These are phyloP conservation scores for Heliconius sara DNA, from an alignment of 2,888 invertebrate genomes.

Conservation along the genomic window DNA sequence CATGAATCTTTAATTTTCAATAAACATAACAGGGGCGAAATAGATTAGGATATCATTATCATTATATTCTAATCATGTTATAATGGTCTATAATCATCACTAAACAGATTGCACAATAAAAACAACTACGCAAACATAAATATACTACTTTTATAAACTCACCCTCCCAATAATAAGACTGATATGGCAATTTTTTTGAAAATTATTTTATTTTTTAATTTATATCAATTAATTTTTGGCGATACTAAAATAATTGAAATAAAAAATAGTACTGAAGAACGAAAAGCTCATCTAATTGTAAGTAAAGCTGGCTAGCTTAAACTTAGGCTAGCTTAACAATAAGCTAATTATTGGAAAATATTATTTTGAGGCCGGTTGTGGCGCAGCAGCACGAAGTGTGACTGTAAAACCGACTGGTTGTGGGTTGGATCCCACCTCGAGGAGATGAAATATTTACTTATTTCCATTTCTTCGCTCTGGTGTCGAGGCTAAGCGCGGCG, in stretches of 20 bases:
- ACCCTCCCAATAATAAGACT: background rate
- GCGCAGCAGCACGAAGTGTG: too few species aligned
- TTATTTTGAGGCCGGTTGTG: background rate
- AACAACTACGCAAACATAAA: background rate
- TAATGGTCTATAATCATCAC: background rate
- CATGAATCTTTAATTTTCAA: slow-evolving; percentile 17
- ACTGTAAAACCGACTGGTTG: too few species aligned
- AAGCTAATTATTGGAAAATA: background rate
- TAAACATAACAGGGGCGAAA: background rate
- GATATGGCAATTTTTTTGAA: background rate
- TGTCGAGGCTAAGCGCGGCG: too few species aligned
- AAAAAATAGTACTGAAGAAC: background rate
- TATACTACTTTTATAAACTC: background rate
- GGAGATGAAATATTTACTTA: too few species aligned
- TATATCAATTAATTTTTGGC: background rate
- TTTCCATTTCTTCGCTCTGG: too few species aligned
- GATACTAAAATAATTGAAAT: slow-evolving; percentile 2
- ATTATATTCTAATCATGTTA: slow-evolving; percentile 10
- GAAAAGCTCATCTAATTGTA: slow-evolving; percentile 11
- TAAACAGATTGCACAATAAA: background rate
- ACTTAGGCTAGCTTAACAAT: background rate
- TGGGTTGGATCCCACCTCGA: too few species aligned
- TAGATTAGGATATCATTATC: slow-evolving; percentile 1
- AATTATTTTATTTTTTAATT: background rate
- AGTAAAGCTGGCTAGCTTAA: background rate